Base-by-base conservation (phyloP, 1,140 invertebrate genomes). In the Platorchestia sp. region DNA sequence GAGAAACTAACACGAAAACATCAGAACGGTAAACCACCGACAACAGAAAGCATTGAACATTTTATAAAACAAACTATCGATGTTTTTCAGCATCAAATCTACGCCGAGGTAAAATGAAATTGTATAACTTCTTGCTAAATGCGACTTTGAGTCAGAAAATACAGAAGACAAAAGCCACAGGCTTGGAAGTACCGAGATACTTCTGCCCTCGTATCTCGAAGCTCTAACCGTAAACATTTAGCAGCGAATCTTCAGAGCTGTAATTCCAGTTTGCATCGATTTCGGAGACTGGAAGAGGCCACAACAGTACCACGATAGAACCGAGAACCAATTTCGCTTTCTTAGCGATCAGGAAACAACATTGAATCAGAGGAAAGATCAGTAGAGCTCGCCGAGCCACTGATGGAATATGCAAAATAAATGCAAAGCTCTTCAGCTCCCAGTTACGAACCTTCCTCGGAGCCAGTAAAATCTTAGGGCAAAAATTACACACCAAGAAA, bases 391-490 rank as follows among this genome's bases (percentile, higher is more conserved):
- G 87, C 87, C 87, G 87, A 89, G 87, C 87, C 87, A 89, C 87
- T 89, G 87, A 89, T 89, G 87, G 87, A 89, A 89, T 89, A 89
- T 89, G 87, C 87, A 89, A 89, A 89, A 89, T 89, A 89, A 89
- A 89, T 89, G 87, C 87, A 89, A 89, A 89, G 87, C 87, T 89
- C n/a, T 89, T 89, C 87, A 89, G 87, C 87, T 89, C 43, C 43
- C 27, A 75, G 59, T 75, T 75, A 75, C 59, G 59, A 75, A 75
- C 59, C 59, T 75, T 75, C 59, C 59, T 75, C 59, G 59, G 59
- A 75, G 59, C 59, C 59, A 75, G 10, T 75, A 75, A 75, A 36
- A 75, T 3, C 27, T 75, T 19, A n/a, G n/a, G 10, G 59, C 59
- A 75, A 75, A 75, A 75, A 75, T 75, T 75, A 75, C 59, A 75